These are phyloP conservation scores for Prionace glauca DNA, from an alignment of 2,797 vertebrate species.

Conservation along the genomic window DNA sequence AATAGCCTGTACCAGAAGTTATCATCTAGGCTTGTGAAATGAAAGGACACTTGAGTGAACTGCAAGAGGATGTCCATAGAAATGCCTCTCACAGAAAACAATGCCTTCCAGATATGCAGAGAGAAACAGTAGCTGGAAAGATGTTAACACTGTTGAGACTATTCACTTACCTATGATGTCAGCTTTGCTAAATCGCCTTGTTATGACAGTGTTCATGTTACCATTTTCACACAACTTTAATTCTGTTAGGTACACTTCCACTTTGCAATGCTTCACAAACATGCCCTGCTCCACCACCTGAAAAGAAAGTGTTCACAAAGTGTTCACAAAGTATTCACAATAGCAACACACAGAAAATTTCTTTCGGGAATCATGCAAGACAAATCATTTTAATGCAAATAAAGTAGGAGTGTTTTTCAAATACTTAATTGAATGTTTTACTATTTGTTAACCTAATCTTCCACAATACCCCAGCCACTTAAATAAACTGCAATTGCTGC, in stretches of 20 bases:
- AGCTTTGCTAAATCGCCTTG: conserved; percentile 95
- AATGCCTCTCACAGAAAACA: neutral
- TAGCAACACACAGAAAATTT: neutral
- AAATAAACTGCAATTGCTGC: neutral
- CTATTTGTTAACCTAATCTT: neutral
- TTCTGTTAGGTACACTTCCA: conserved; percentile 97
- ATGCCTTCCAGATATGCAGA: too few relatives aligned
- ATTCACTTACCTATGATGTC: conserved; percentile 85
- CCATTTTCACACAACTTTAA: conserved; percentile 94
- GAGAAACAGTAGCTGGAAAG: neutral
- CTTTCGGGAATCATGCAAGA: neutral
- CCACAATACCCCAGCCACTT: conserved; percentile 30
- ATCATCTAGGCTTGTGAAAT: neutral
- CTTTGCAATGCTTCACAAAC: conserved; percentile 99
- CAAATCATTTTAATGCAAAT: neutral
- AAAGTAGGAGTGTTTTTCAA: neutral
- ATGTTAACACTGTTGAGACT: neutral
- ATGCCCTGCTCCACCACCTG: conserved; percentile 98
- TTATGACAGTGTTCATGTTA: conserved; percentile 90
- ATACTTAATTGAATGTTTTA: neutral
- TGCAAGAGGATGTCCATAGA: neutral
- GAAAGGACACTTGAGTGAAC: neutral
- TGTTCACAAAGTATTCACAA: too few relatives aligned
- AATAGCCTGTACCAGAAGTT: neutral
- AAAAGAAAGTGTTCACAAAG: conserved; percentile 45